These are phyloP conservation scores for Menidia menidia DNA, from an alignment of 2,797 vertebrate species.

Conservation along the genomic window DNA sequence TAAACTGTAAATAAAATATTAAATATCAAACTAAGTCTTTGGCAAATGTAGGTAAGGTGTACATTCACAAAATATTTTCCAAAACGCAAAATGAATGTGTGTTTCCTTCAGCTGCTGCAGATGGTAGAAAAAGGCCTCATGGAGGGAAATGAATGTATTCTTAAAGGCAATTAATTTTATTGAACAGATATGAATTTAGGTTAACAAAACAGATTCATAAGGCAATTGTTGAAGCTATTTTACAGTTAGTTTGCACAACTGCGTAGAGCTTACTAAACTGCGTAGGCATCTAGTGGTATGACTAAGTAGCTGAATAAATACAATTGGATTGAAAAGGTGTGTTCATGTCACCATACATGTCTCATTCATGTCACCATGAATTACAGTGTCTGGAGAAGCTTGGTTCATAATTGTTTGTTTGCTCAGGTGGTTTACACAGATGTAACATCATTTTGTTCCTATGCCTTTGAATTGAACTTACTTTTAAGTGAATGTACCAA, in stretches of 20 bases:
- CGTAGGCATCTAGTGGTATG: slow-evolving; percentile 78
- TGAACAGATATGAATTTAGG: slow-evolving; percentile 64
- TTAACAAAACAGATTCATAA: slow-evolving; percentile 75
- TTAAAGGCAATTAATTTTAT: slow-evolving; percentile 62
- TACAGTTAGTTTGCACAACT: slow-evolving; percentile 67
- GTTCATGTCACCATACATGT: slow-evolving; percentile 47
- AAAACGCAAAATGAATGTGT: slow-evolving; percentile 66
- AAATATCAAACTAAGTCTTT: slow-evolving; percentile 94
- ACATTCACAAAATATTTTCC: slow-evolving; percentile 90
- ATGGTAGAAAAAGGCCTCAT: slow-evolving; percentile 60
- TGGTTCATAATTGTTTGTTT: slow-evolving; percentile 33
- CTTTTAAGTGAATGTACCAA: slow-evolving; percentile 62
- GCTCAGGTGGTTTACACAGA: slow-evolving; percentile 39
- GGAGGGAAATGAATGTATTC: slow-evolving; percentile 50
- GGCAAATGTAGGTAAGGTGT: slow-evolving; percentile 92
- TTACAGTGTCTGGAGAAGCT: slow-evolving; percentile 33
- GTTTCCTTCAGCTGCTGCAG: slow-evolving; percentile 67
- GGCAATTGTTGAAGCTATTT: slow-evolving; percentile 78
- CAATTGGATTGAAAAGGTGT: slow-evolving; percentile 42
- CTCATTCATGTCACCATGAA: slow-evolving; percentile 43
- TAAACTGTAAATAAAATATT: slow-evolving; percentile 94
- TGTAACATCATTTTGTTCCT: slow-evolving; percentile 37
- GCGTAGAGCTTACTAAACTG: slow-evolving; percentile 67
- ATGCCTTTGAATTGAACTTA: slow-evolving; percentile 32
- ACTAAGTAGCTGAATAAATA: slow-evolving; percentile 66